phyloP scores from a whole-genome alignment of 1,140 invertebrate species.

The Cheumatopsyche charites region DNA sequence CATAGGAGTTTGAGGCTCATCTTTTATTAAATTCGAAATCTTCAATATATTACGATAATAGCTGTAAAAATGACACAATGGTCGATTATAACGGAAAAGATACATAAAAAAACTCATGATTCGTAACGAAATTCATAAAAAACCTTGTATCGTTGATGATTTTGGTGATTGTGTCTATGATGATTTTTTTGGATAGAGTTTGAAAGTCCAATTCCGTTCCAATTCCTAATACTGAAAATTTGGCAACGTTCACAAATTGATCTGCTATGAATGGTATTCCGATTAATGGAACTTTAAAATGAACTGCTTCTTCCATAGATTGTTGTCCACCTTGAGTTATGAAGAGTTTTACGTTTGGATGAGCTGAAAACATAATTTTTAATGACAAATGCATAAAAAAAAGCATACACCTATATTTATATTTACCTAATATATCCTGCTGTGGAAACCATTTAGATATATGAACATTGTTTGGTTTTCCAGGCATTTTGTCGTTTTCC shows the following conservation, averaged over 20 bases:
- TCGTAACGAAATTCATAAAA: not conserved
- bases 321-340: slow-evolving; percentile 68
- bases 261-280: slow-evolving; percentile 55
- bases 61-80: slow-evolving; percentile 35
- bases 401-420: not conserved
- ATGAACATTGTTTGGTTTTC: slow-evolving; percentile 51
- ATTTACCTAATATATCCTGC: slow-evolving; percentile 52
- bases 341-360: slow-evolving; percentile 64
- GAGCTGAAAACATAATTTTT: slow-evolving; percentile 52
- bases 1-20: slow-evolving; percentile 53
- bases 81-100: not conserved
- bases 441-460: slow-evolving; percentile 62
- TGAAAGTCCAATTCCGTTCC: slow-evolving; percentile 42
- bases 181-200: slow-evolving; percentile 42
- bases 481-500: slow-evolving; percentile 52
- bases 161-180: slow-evolving; percentile 44
- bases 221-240: slow-evolving; percentile 42
- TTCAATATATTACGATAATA: slow-evolving; percentile 52
- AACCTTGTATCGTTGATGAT: slow-evolving; percentile 29
- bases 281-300: slow-evolving; percentile 64
- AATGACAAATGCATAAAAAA: no score
- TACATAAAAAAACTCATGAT: slow-evolving; percentile 3
- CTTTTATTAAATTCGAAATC: slow-evolving; percentile 50
- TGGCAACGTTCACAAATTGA: slow-evolving; percentile 53
- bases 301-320: slow-evolving; percentile 65